Evolutionary conservation across 2,888 invertebrate species (phyloP).

Genomic region (Pseudococcus longispinus): DNA sequence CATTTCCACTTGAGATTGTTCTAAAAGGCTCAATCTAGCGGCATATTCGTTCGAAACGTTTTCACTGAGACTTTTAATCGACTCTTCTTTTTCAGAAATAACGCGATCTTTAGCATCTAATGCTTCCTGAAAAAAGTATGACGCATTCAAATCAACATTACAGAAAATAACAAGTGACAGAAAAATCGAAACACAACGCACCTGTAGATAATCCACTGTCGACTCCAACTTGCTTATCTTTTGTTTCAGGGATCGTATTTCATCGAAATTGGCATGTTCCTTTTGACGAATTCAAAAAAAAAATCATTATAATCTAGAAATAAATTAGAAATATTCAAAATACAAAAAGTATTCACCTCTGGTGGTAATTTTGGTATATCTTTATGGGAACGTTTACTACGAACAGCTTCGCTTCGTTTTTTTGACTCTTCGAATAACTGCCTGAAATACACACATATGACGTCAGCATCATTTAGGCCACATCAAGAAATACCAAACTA

Average conservation of each 20-base stretch:
- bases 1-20: conserved; percentile 49
- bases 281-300: neutral
- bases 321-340: neutral
- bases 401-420: conserved; percentile 46
- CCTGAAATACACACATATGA: neutral
- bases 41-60: conserved; percentile 20
- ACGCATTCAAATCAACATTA: neutral
- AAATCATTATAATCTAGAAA: neutral
- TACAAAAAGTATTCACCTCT: neutral
- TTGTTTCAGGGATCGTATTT: conserved; percentile 9
- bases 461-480: neutral
- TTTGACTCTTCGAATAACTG: conserved; percentile 51
- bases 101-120: conserved; percentile 40
- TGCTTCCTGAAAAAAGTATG: neutral
- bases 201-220: conserved; percentile 33
- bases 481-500: neutral
- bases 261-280: conserved; percentile 8
- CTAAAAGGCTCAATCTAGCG: neutral
- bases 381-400: conserved; percentile 40
- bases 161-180: neutral
- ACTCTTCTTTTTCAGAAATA: conserved; percentile 48
- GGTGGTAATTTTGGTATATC: conserved; percentile 7
- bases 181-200: neutral
- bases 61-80: conserved; percentile 30
- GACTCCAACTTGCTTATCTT: conserved; percentile 43